phyloP scores from a whole-genome alignment of 2,797 vertebrate species.

The Pteronotus mesoamericanus region DNA sequence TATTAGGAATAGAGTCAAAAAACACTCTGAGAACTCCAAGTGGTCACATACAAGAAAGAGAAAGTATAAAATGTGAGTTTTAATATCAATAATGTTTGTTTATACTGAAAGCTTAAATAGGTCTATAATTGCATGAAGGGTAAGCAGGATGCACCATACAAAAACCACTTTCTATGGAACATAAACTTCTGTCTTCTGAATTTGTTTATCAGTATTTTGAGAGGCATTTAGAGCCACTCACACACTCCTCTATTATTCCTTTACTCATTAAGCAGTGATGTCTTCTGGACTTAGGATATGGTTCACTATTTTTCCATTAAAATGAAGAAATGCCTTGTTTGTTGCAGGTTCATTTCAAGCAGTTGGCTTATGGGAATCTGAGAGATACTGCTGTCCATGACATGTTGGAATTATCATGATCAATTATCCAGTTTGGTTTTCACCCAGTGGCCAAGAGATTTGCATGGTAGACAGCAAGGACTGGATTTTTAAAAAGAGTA shows the following conservation, averaged over 20 bases:
- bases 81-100: background rate
- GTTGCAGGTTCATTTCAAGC: constrained; percentile 78
- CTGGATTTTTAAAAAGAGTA: constrained; percentile 75
- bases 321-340: constrained; percentile 67
- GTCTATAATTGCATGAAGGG: background rate
- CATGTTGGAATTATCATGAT: constrained; percentile 79
- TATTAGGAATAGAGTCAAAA: background rate
- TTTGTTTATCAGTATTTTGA: constrained; percentile 44
- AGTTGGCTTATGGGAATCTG: constrained; percentile 69
- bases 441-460: constrained; percentile 75
- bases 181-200: background rate
- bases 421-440: constrained; percentile 77
- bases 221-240: background rate
- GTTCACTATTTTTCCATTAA: constrained; percentile 66
- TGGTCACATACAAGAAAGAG: background rate
- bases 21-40: background rate
- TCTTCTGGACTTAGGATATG: background rate
- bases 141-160: background rate
- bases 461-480: constrained; percentile 65
- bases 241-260: constrained; percentile 2
- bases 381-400: constrained; percentile 78
- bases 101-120: background rate
- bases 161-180: background rate
- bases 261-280: constrained; percentile 35
- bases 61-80: background rate